A percentile compares a stretch with the other conserved stretches of the same genome.
phyloP scores from a whole-genome alignment of 2,888 invertebrate genomes.

The Elegia similella region DNA sequence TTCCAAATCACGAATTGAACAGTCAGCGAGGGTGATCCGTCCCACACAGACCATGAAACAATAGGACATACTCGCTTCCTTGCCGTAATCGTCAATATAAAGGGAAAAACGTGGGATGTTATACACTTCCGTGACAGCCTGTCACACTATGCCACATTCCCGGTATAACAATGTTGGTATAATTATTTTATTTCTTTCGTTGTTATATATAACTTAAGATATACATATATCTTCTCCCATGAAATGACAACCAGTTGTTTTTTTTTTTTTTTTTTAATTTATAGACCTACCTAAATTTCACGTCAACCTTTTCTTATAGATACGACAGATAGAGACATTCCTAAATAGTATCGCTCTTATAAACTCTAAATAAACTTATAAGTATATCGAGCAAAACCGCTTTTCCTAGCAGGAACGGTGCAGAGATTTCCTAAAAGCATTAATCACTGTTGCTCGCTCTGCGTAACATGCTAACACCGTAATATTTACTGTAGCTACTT shows the following conservation, averaged over 20 bases:
- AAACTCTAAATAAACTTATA: too few species aligned
- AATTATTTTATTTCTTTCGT: too few species aligned
- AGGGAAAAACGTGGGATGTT: constrained; percentile 40
- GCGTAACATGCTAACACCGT: constrained; percentile 1
- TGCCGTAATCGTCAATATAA: constrained; percentile 19
- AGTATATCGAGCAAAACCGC: too few species aligned
- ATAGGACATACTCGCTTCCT: constrained; percentile 23
- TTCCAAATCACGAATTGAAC: not conserved
- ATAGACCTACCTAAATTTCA: too few species aligned
- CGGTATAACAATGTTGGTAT: not conserved
- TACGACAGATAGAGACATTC: too few species aligned
- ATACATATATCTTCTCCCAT: too few species aligned
- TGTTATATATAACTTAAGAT: too few species aligned
- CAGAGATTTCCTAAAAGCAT: constrained; percentile 3
- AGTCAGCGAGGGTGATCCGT: not conserved
- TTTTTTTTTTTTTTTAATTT: too few species aligned
- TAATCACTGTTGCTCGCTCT: constrained; percentile 1
- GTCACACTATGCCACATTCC: not conserved
- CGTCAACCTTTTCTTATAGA: too few species aligned
- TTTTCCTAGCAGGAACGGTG: constrained; percentile 2
- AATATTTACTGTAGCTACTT: too few species aligned
- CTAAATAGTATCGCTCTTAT: too few species aligned
- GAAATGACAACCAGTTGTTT: too few species aligned
- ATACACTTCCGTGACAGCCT: not conserved
- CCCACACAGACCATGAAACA: constrained; percentile 5